Percentiles rank a stretch among this genome's conserved stretches.
These are phyloP conservation scores for Cyanoramphus novaezelandiae DNA, from an alignment of 2,113 vertebrate species.

Conservation along the genomic window DNA sequence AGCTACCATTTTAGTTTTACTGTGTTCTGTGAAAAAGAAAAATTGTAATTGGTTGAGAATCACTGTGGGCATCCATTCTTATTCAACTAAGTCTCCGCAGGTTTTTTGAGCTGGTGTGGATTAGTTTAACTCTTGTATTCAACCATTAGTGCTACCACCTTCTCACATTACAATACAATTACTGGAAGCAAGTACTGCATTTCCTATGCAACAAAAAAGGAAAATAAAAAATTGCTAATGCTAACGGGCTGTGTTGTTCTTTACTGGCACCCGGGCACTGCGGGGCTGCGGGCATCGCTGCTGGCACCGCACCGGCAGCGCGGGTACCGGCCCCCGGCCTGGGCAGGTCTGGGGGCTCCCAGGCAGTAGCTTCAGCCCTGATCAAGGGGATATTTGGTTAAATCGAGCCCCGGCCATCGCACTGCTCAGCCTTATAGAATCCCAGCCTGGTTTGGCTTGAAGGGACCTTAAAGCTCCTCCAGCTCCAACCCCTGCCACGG, in stretches of 20 bases:
- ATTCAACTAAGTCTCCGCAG: conserved; percentile 87
- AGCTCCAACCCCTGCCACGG: not conserved
- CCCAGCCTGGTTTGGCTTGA: not conserved
- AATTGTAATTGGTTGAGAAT: conserved; percentile 89
- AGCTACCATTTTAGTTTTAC: conserved; percentile 83
- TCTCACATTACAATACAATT: conserved; percentile 93
- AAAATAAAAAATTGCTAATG: conserved; percentile 98
- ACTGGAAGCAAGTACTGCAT: conserved; percentile 99
- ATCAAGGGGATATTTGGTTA: accelerated
- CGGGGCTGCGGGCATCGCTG: accelerated
- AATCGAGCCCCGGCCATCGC: accelerated
- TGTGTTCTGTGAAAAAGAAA: conserved; percentile 86
- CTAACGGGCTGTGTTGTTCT: conserved; percentile 72
- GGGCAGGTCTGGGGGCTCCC: not conserved
- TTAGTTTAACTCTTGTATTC: conserved; percentile 88
- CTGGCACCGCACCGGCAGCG: not conserved
- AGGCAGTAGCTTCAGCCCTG: not conserved
- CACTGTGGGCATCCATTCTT: conserved; percentile 90
- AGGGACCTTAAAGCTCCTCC: accelerated
- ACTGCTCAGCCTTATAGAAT: accelerated
- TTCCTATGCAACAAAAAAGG: conserved; percentile 99
- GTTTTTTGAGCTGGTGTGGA: conserved; percentile 88
- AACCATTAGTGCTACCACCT: conserved; percentile 91
- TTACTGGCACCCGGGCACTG: conserved; percentile 8
- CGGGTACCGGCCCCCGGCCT: not conserved